Evolutionary conservation across 2,888 invertebrate genomes (phyloP).

Genomic region (Lordiphosa fenestrarum): DNA sequence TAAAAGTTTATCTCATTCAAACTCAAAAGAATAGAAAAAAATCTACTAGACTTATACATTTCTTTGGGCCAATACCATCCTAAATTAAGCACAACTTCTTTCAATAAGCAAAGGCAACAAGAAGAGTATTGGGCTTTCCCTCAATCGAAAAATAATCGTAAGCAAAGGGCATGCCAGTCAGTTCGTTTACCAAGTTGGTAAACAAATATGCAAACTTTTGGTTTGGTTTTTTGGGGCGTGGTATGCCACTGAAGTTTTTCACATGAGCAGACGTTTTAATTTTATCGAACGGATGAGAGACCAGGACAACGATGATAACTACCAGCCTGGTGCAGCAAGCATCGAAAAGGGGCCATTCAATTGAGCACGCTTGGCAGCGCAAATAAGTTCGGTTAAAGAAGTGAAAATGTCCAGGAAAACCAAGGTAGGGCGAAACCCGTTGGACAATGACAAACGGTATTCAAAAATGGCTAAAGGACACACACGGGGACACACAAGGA

Average conservation of each 20-base stretch:
- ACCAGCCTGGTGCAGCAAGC: conserved; percentile 14
- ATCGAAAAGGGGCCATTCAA: conserved; percentile 36
- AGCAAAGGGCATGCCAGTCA: conserved; percentile 21
- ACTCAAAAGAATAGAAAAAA: too few species aligned
- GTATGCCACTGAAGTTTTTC: conserved; percentile 28
- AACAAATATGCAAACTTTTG: conserved; percentile 59
- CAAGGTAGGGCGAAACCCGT: conserved; percentile 29
- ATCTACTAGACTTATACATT: too few species aligned
- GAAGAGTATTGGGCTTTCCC: too few species aligned
- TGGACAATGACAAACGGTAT: conserved; percentile 66
- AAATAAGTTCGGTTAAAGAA: conserved; percentile 49
- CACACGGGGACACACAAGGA: conserved; percentile 19
- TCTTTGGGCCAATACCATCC: too few species aligned
- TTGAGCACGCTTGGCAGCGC: conserved; percentile 63
- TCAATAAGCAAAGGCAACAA: too few species aligned
- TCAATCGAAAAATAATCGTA: conserved; percentile 31
- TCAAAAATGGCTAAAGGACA: conserved; percentile 46
- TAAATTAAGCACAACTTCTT: too few species aligned
- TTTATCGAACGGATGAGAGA: conserved; percentile 65
- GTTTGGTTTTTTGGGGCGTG: conserved; percentile 17
- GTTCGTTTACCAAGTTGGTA: conserved; percentile 51
- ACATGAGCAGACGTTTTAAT: conserved; percentile 70
- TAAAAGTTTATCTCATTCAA: too few species aligned
- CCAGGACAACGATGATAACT: conserved; percentile 21
- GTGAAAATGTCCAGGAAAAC: conserved; percentile 1